Evolutionary conservation across 2,888 invertebrate species (phyloP).

Genomic region (Cataglyphis cursor): DNA sequence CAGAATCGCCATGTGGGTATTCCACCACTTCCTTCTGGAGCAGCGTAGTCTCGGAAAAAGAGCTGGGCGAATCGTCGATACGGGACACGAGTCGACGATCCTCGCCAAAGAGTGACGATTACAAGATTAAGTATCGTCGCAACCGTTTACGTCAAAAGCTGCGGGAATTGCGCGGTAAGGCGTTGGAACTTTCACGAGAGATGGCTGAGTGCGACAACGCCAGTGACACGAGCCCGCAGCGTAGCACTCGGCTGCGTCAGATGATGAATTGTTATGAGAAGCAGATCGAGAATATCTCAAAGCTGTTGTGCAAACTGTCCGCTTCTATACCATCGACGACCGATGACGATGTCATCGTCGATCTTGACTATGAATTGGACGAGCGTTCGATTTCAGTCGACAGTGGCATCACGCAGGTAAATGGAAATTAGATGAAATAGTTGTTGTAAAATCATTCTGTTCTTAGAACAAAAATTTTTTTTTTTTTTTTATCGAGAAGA

Average conservation of each 20-base stretch:
- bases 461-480: not conserved
- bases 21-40: conserved; percentile 35
- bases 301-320: conserved; percentile 76
- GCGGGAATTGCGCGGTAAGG: conserved; percentile 74
- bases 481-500: not conserved
- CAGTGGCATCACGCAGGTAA: conserved; percentile 11
- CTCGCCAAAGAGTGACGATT: conserved; percentile 61
- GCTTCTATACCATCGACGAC: conserved; percentile 47
- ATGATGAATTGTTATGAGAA: conserved; percentile 78
- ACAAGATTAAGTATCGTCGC: conserved; percentile 72
- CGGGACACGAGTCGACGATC: conserved; percentile 24
- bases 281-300: conserved; percentile 80
- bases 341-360: conserved; percentile 38
- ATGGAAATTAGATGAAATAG: not conserved
- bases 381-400: not conserved
- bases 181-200: conserved; percentile 72
- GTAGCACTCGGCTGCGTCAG: conserved; percentile 71
- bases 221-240: conserved; percentile 57
- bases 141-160: conserved; percentile 75
- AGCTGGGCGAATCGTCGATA: not conserved
- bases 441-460: not conserved
- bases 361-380: conserved; percentile 45
- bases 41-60: conserved; percentile 10
- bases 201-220: conserved; percentile 61
- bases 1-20: conserved; percentile 20